Conservation (phyloP, 23 tunicate genomes). For the Styela plicata region DNA sequence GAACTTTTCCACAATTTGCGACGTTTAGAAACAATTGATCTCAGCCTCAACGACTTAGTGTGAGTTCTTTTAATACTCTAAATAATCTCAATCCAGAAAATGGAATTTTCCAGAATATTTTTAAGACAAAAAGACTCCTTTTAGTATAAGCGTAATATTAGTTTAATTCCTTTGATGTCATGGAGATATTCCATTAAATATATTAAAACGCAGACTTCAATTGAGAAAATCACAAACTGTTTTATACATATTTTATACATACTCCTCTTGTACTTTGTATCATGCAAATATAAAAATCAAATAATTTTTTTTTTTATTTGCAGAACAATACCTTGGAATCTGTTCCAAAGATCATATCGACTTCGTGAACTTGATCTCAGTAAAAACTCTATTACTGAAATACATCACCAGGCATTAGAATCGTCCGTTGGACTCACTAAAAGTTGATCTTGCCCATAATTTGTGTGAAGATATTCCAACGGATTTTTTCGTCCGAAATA, state of each 20-base stretch:
- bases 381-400: constrained; percentile 1
- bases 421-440: neutral
- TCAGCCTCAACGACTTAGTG: constrained; percentile 9
- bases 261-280: no score
- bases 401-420: constrained; percentile 1
- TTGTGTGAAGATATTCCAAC: neutral
- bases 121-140: no score
- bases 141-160: no score
- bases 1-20: neutral
- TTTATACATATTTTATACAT: no score
- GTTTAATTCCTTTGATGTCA: no score
- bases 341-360: constrained; percentile 8
- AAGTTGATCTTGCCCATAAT: constrained; percentile 10
- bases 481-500: constrained; percentile 3
- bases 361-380: constrained; percentile 24
- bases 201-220: no score
- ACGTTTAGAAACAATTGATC: constrained; percentile 11
- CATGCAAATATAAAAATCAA: no score
- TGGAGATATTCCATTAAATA: no score
- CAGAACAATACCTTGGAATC: neutral
- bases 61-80: constrained; percentile 6
- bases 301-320: neutral
- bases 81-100: no score
- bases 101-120: no score
- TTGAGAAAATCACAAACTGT: no score